phyloP scores from a whole-genome alignment of 2,113 vertebrate genomes.

The Daphoenositta chrysoptera region DNA sequence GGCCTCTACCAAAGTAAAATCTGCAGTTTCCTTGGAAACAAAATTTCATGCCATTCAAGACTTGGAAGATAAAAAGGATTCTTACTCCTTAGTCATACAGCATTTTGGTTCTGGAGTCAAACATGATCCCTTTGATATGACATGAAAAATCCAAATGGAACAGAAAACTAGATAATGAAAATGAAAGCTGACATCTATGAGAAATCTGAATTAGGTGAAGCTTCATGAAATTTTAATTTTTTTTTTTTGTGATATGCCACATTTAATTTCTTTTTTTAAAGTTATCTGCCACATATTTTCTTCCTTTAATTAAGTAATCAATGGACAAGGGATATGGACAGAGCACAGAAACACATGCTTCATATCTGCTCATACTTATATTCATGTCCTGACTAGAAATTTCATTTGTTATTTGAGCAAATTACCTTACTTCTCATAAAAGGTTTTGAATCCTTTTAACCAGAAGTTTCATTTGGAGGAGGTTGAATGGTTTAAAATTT shows the following conservation, averaged over 20 bases:
- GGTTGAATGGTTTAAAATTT: not conserved
- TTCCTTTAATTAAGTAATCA: not conserved
- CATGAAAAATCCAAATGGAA: not conserved
- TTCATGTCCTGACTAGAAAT: not conserved
- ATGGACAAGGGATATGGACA: not conserved
- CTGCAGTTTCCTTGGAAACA: constrained; percentile 37
- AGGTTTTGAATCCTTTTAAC: not conserved
- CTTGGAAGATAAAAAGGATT: not conserved
- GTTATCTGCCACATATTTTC: not conserved
- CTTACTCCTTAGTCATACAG: not conserved
- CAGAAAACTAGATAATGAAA: not conserved
- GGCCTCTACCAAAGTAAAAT: not conserved
- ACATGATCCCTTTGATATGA: not conserved
- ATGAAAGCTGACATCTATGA: not conserved
- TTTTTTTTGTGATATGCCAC: not conserved
- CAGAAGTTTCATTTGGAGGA: not conserved
- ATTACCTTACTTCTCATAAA: not conserved
- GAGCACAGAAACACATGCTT: not conserved
- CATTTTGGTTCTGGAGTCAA: not conserved
- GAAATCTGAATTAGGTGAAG: not conserved
- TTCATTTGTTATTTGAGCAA: not conserved
- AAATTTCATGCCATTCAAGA: constrained; percentile 6
- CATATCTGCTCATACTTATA: not conserved
- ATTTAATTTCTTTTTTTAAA: not conserved
- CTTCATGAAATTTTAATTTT: not conserved